These are phyloP conservation scores for Fundulus diaphanus DNA, from an alignment of 2,797 vertebrate genomes.

Conservation along the genomic window DNA sequence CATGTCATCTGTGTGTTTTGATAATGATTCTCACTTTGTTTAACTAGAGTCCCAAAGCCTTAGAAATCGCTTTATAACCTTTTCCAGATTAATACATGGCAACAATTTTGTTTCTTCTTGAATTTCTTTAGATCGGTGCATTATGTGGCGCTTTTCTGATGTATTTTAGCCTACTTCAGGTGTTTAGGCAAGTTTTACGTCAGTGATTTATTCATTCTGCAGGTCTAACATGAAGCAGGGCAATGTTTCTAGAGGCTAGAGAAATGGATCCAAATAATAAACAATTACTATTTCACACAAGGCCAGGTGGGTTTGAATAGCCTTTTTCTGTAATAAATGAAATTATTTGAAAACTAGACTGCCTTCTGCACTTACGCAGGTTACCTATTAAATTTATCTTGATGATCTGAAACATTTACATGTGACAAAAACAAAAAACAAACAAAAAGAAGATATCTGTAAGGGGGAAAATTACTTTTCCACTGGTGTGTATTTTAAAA, in stretches of 20 bases:
- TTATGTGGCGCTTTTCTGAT: neutral
- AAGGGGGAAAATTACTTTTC: neutral
- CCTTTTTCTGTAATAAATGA: neutral
- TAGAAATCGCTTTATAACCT: neutral
- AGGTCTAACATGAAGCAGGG: neutral
- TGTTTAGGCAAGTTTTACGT: neutral
- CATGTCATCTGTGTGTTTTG: neutral
- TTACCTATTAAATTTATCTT: neutral
- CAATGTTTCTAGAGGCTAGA: neutral
- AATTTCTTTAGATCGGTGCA: neutral
- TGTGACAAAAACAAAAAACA: neutral
- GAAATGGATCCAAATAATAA: neutral
- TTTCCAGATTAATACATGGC: neutral
- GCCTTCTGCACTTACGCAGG: neutral
- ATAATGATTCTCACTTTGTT: neutral
- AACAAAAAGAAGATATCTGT: neutral
- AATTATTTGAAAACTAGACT: neutral
- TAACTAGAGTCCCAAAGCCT: neutral
- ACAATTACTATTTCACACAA: conserved; percentile 1
- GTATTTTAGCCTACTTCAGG: neutral
- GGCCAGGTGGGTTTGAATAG: neutral
- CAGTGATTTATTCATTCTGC: neutral
- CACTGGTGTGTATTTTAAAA: neutral
- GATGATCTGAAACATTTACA: neutral
- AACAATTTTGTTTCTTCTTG: neutral